Conservation (phyloP, 2,888 invertebrate species). For the Acrobasis repandana region DNA sequence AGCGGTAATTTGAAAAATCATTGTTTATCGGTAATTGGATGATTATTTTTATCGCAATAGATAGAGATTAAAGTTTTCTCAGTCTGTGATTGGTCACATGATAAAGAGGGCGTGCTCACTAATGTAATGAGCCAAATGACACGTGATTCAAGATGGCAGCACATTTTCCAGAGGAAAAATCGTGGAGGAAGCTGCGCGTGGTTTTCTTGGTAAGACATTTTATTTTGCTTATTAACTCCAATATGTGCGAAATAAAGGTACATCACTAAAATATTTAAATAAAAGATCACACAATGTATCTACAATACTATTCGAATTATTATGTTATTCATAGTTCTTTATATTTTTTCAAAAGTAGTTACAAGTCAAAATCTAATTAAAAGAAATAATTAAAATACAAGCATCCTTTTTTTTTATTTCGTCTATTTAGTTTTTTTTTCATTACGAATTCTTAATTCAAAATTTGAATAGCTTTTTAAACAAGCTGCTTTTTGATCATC, state of each 20-base stretch:
- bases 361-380: too few species aligned
- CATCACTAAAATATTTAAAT: too few species aligned
- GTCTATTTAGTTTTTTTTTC: too few species aligned
- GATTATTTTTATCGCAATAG: conserved; percentile 39
- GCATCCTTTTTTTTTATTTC: too few species aligned
- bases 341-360: too few species aligned
- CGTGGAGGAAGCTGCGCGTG: conserved; percentile 41
- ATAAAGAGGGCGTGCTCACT: conserved; percentile 50
- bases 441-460: not conserved
- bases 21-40: conserved; percentile 29
- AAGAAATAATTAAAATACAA: too few species aligned
- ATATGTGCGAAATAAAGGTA: too few species aligned
- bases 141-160: conserved; percentile 79
- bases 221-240: not conserved
- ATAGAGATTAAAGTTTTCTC: conserved; percentile 48
- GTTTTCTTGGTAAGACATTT: conserved; percentile 54
- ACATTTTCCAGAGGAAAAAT: conserved; percentile 55
- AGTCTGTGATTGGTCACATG: conserved; percentile 75
- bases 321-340: too few species aligned
- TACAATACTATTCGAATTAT: too few species aligned
- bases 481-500: not conserved
- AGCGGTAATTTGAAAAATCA: conserved; percentile 13
- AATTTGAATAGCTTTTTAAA: not conserved
- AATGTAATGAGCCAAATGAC: conserved; percentile 59
- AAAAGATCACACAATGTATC: too few species aligned